A percentile compares a stretch with the other conserved stretches of the same genome.
Evolutionary conservation across 2,888 invertebrate species (phyloP).

Genomic region (Meandrusa payeni): DNA sequence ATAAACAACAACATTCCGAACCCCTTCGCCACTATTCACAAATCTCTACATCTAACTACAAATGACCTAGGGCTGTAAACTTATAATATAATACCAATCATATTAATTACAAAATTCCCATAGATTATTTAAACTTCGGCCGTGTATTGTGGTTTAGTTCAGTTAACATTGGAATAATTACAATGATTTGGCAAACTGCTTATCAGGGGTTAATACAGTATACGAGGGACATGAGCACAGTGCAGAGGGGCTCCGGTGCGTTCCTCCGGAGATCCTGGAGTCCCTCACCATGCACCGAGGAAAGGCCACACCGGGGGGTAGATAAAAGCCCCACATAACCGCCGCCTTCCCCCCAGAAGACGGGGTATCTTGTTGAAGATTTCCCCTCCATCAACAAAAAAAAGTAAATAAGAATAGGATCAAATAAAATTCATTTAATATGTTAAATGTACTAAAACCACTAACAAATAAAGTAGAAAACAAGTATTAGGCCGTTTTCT

Average conservation of each 20-base stretch:
- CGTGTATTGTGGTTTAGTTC: conserved; percentile 8
- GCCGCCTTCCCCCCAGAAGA: too few relatives aligned
- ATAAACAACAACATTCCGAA: conserved; percentile 57
- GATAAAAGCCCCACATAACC: too few relatives aligned
- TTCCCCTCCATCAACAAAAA: too few relatives aligned
- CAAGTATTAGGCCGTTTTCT: conserved; percentile 2
- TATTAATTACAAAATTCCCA: neutral
- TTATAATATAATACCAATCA: conserved; percentile 14
- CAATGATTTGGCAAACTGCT: too few relatives aligned
- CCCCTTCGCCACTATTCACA: conserved; percentile 63
- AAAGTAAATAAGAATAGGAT: neutral
- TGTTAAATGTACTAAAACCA: neutral
- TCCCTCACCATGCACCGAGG: too few relatives aligned
- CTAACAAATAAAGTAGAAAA: neutral
- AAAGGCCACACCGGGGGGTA: too few relatives aligned
- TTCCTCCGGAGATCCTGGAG: too few relatives aligned
- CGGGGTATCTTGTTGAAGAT: too few relatives aligned
- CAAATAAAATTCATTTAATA: conserved; percentile 12
- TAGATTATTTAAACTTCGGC: neutral
- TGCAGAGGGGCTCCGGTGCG: too few relatives aligned
- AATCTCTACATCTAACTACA: conserved; percentile 41
- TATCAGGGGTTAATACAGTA: too few relatives aligned
- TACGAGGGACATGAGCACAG: too few relatives aligned
- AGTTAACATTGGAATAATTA: too few relatives aligned
- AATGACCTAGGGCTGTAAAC: conserved; percentile 63